Conservation (phyloP, 2,797 vertebrate genomes). For the Carcharodon carcharias region DNA sequence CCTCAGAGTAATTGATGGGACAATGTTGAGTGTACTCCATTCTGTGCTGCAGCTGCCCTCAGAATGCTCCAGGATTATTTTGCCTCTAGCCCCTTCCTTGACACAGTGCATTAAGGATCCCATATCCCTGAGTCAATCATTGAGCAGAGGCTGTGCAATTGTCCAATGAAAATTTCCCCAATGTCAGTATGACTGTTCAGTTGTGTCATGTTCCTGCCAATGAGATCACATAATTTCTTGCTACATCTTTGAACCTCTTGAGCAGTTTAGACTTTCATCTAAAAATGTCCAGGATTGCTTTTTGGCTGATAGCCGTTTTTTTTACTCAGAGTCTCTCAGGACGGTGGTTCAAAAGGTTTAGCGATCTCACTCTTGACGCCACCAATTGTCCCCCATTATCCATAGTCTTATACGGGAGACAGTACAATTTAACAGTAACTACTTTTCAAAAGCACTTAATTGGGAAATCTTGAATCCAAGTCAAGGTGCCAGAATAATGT, state of each 20-base stretch:
- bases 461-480: background rate
- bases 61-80: background rate
- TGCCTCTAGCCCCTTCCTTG: background rate
- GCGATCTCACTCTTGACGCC: background rate
- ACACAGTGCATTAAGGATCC: background rate
- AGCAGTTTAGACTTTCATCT: background rate
- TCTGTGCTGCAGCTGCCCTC: background rate
- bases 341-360: background rate
- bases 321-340: background rate
- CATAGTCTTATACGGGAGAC: background rate
- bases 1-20: too few relatives aligned
- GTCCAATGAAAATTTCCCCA: background rate
- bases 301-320: background rate
- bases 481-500: background rate
- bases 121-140: background rate
- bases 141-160: background rate
- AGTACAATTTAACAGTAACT: background rate
- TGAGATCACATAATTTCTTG: background rate
- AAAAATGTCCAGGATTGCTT: background rate
- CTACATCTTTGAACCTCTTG: background rate
- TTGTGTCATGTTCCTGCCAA: background rate
- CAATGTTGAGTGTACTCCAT: background rate
- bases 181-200: background rate
- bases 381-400: background rate
- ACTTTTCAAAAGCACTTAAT: background rate